phyloP scores from a whole-genome alignment of 2,888 invertebrate genomes.

The Bibio marci region DNA sequence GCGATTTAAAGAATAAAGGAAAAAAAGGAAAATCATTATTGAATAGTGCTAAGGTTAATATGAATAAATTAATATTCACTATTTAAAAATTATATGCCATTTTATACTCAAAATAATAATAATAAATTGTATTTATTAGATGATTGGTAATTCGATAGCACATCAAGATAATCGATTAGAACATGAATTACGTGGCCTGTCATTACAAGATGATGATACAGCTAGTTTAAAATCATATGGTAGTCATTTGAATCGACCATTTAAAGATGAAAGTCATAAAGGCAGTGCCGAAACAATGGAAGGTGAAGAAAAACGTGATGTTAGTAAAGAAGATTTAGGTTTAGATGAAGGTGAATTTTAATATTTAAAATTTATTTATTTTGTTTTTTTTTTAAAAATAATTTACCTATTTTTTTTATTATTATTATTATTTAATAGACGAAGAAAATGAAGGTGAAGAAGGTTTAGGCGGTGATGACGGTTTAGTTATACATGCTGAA shows the following conservation, averaged over 20 bases:
- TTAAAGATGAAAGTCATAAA: conserved; percentile 83
- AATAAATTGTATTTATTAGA: conserved; percentile 16
- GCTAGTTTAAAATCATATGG: conserved; percentile 84
- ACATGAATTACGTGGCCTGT: conserved; percentile 52
- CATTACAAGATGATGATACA: conserved; percentile 57
- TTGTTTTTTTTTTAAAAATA: conserved; percentile 4
- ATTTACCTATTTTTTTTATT: too few species aligned
- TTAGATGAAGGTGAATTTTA: conserved; percentile 47
- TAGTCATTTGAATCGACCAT: conserved; percentile 77
- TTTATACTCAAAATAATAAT: not conserved
- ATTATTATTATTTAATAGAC: too few species aligned
- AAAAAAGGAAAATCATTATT: conserved; percentile 65
- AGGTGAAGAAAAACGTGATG: conserved; percentile 76
- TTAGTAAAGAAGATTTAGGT: conserved; percentile 78
- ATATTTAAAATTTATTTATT: conserved; percentile 1
- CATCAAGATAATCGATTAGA: conserved; percentile 60
- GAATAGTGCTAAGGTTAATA: conserved; percentile 53
- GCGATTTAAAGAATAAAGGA: conserved; percentile 67
- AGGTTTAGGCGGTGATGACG: conserved; percentile 42
- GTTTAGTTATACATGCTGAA: conserved; percentile 55
- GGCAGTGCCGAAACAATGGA: conserved; percentile 74
- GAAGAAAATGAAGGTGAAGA: conserved; percentile 47
- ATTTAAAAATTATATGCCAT: not conserved
- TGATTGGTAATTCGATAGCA: conserved; percentile 61
- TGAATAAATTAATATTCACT: too few species aligned